A percentile compares a stretch with the other conserved stretches of the same genome.
Evolutionary conservation across 2,113 vertebrate genomes (phyloP).

Genomic region (Dipodomys ordii): DNA sequence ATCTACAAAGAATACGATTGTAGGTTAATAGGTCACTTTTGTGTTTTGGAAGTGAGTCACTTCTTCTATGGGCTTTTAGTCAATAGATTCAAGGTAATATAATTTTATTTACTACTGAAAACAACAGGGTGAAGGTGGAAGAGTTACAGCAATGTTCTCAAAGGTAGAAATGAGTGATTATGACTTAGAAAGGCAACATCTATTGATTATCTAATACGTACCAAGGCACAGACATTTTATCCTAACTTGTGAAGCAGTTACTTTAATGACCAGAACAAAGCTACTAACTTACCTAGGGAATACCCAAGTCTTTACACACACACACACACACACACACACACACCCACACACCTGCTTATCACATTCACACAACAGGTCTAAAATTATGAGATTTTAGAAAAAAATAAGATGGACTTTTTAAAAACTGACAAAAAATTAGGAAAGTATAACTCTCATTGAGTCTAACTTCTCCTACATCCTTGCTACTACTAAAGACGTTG

Average conservation of each 20-base stretch:
- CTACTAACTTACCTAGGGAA: background rate
- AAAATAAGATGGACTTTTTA: background rate
- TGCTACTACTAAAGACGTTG: background rate
- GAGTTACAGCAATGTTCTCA: background rate
- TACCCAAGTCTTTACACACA: background rate
- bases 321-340: background rate
- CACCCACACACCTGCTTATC: background rate
- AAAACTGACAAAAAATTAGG: background rate
- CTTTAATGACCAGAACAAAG: too few species aligned
- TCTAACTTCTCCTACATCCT: background rate
- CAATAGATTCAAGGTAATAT: background rate
- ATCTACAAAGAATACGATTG: slow-evolving; percentile 81
- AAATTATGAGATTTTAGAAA: background rate
- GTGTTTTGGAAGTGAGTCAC: background rate
- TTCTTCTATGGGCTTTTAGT: background rate
- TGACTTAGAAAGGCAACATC: background rate
- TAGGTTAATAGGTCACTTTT: background rate
- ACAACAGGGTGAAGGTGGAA: background rate
- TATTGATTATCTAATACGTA: background rate
- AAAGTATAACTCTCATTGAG: background rate
- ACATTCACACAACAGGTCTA: background rate
- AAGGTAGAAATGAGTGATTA: background rate
- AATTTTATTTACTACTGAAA: background rate
- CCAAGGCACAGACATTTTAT: background rate
- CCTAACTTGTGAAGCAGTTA: background rate